Base-by-base conservation (phyloP, 2,888 invertebrate genomes). In the Andrena dorsata region DNA sequence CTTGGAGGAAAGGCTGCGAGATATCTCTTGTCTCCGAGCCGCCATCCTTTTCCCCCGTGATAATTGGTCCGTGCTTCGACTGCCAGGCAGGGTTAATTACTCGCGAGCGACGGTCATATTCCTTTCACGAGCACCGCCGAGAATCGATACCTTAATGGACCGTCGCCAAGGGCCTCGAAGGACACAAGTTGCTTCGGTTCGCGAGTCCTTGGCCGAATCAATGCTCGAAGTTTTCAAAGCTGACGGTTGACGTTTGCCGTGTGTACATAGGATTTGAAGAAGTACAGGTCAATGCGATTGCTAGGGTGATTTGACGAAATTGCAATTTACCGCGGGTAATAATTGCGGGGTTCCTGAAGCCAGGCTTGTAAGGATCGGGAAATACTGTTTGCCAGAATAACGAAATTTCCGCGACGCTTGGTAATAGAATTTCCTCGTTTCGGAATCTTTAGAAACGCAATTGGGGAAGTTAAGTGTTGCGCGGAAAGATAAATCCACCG, bases 11-110 rank as follows among this genome's bases (percentile, higher is more conserved):
- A 63, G 23, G 20, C 51, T 20, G 30, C 30, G 28, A 58, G 65
- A 71, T 76, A 84, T 71, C 64, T 13, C 71, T 71, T 63, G 72
- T 72, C 73, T 60, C n/a, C 20, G 66, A 13, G 10, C 7, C 16
- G 70, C 30, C 35, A 26, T 78, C 74, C 75, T 72, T 69, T 69
- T 35, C 71, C 26, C 20, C 71, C 74, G 74, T 79, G 84, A 75
- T 77, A 82, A 85, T 84, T 84, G 75, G 63, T 56, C 26, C 47
- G 66, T 71, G 74, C 65, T 56, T 56, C 32, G 75, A 80, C 75
- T 76, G 56, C 35, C 30, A 41, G 13, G 28, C 56, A 20, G 56
- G 7, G 64, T 72, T 78, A 85, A 85, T 81, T 81, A 76, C 64
- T 63, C 66, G 69, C 30, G 58, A 75, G 78, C 66, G 58, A 72